phyloP scores from a whole-genome alignment of 1,140 invertebrate genomes.

The Bombus vancouverensis region DNA sequence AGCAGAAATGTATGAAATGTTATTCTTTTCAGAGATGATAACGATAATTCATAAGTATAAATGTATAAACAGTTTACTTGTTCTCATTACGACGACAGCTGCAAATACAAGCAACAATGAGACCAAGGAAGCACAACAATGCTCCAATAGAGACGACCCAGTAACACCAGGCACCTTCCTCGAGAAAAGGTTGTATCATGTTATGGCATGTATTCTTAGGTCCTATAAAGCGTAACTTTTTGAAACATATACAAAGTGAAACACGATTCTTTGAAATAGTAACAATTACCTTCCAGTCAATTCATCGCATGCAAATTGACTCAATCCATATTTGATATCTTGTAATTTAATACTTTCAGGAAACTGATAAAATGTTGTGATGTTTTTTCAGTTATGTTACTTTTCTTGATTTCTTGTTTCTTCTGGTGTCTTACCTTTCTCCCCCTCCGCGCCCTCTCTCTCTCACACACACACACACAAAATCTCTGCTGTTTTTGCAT shows the following conservation, averaged over 20 bases:
- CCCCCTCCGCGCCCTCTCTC: background rate
- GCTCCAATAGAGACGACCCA: slow-evolving; percentile 77
- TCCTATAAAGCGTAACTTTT: background rate
- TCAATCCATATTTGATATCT: background rate
- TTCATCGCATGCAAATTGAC: background rate
- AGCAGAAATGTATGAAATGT: background rate
- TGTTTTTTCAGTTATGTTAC: background rate
- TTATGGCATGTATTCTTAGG: slow-evolving; percentile 34
- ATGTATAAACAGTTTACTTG: slow-evolving; percentile 68
- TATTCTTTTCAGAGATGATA: background rate
- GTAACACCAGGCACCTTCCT: slow-evolving; percentile 76
- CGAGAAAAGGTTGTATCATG: slow-evolving; percentile 71
- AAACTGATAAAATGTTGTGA: background rate
- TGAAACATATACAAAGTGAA: background rate
- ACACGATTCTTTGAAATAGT: background rate
- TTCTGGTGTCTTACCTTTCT: background rate
- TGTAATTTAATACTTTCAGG: background rate
- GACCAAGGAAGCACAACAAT: slow-evolving; percentile 77
- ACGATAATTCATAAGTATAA: background rate
- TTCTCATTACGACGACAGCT: slow-evolving; percentile 79
- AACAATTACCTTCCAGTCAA: slow-evolving; percentile 9
- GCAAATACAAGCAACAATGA: slow-evolving; percentile 79
- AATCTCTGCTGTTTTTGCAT: background rate
- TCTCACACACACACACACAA: no score
- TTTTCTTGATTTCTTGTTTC: background rate